phyloP scores from a whole-genome alignment of 2,888 invertebrate species.

The Selenia dentaria region DNA sequence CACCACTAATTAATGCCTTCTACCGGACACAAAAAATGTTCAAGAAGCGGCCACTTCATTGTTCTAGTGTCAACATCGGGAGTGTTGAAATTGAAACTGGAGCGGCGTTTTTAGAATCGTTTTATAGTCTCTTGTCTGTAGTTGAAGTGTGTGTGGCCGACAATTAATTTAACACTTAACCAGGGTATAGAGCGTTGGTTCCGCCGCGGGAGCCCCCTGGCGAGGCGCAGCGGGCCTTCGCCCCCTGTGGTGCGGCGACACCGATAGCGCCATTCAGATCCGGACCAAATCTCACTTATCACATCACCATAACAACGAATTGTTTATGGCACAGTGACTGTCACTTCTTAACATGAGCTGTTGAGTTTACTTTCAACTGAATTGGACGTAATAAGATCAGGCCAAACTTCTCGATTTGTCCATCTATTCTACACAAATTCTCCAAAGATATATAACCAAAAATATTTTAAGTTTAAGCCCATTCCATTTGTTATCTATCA shows the following conservation, averaged over 20 bases:
- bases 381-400: conserved; percentile 14
- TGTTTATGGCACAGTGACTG: conserved; percentile 54
- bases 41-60: conserved; percentile 67
- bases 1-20: conserved; percentile 79
- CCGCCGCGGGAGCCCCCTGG: conserved; percentile 41
- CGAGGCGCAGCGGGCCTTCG: conserved; percentile 53
- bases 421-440: conserved; percentile 15
- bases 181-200: conserved; percentile 44
- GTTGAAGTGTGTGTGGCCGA: conserved; percentile 46
- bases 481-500: too few relatives aligned
- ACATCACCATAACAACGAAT: conserved; percentile 51
- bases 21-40: conserved; percentile 61
- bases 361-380: conserved; percentile 11
- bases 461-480: too few relatives aligned
- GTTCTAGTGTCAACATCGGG: conserved; percentile 66
- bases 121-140: conserved; percentile 22
- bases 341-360: conserved; percentile 38
- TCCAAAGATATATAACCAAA: not conserved
- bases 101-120: conserved; percentile 34
- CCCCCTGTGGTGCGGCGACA: conserved; percentile 55
- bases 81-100: conserved; percentile 48
- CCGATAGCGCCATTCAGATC: conserved; percentile 65
- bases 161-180: conserved; percentile 74
- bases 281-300: conserved; percentile 55
- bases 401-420: conserved; percentile 20